Evolutionary conservation across 2,797 vertebrate species (phyloP), one percentile per base, ranked within the genome.

Genomic region (Karalla daura): DNA sequence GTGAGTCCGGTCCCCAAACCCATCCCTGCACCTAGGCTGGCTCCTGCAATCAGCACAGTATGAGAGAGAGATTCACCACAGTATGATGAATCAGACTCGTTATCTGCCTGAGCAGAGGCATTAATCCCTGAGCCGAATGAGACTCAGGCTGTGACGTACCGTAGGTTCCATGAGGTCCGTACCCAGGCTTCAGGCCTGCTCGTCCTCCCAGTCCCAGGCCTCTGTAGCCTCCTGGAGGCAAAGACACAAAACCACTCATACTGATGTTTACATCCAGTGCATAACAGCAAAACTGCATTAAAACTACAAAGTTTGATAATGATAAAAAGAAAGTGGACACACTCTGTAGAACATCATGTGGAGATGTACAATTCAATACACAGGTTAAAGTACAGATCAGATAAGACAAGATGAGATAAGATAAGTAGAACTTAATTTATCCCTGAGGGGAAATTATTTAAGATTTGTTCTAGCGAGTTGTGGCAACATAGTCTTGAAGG

Each of bases 151-250:
- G 23, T 52, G 28, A 3, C 0, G 49, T 78, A 91, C 91, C 91
- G 3, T 92, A 91, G 11, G 75, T 56, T 65, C 80, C 88, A 5
- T 70, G 87, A 63, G 20, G 7, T 63, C 82, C 88, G 45, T 89
- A 90, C 61, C 68, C 89, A 4, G 81, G 91, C 47, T 76, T 90
- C 62, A 87, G 51, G 9, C 86, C 91, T 9, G 80, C 53, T 83
- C 80, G 87, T 1, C 67, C 58, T 33, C 88, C 89, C 13, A 85
- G 20, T 41, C 88, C 88, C 1, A 89, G 86, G 65, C 81, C 52
- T 67, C 86, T 82, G 83, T 91, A 91, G 5, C 85, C 87, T n/a
- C 81, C 91, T 85, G 65, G n/a, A n/a, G n/a, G n/a, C n/a, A n/a
- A n/a, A n/a, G n/a, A n/a, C n/a, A n/a, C 0, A 44, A 23, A 7